Percentiles rank a stretch among this genome's conserved stretches.
Conservation (phyloP, 2,888 invertebrate genomes). For the Stenchaetothrips biformis region DNA sequence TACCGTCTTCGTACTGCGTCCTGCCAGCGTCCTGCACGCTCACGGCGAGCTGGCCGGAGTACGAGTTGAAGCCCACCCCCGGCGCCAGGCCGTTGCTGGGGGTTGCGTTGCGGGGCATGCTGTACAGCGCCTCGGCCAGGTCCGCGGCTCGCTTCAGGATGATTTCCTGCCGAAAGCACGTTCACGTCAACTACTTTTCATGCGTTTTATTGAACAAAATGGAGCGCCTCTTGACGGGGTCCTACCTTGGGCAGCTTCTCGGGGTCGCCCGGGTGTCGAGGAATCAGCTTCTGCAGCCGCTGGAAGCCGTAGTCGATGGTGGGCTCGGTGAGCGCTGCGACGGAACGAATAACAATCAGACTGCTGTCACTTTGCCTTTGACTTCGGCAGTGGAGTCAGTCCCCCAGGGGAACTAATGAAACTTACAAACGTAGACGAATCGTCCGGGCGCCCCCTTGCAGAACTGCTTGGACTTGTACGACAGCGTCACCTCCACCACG, state of each 20-base stretch:
- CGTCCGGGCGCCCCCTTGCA: constrained; percentile 96
- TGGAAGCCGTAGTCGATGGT: constrained; percentile 99
- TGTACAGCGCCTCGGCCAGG: constrained; percentile 94
- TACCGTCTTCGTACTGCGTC: constrained; percentile 89
- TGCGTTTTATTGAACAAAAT: too few species aligned
- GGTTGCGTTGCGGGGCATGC: constrained; percentile 82
- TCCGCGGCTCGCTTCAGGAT: constrained; percentile 97
- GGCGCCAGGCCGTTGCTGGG: constrained; percentile 52
- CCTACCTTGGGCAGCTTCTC: constrained; percentile 91
- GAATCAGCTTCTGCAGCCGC: constrained; percentile 94
- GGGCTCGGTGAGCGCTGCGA: constrained; percentile 93
- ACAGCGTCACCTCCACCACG: constrained; percentile 95
- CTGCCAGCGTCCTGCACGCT: constrained; percentile 82
- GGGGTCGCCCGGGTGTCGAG: constrained; percentile 97
- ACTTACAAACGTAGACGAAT: constrained; percentile 99
- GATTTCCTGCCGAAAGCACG: constrained; percentile 71
- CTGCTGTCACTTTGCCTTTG: too few species aligned
- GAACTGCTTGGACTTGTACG: constrained; percentile 98
- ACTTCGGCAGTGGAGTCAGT: too few species aligned
- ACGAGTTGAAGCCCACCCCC: constrained; percentile 74
- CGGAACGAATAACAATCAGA: constrained; percentile 34
- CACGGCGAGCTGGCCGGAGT: constrained; percentile 88
- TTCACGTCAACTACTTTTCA: neutral
- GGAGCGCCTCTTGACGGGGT: neutral
- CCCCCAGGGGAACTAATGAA: constrained; percentile 29